A percentile compares a stretch with the other conserved stretches of the same genome.
Evolutionary conservation across 2,113 vertebrate species (phyloP).

Genomic region (Brienomyrus longianalis): DNA sequence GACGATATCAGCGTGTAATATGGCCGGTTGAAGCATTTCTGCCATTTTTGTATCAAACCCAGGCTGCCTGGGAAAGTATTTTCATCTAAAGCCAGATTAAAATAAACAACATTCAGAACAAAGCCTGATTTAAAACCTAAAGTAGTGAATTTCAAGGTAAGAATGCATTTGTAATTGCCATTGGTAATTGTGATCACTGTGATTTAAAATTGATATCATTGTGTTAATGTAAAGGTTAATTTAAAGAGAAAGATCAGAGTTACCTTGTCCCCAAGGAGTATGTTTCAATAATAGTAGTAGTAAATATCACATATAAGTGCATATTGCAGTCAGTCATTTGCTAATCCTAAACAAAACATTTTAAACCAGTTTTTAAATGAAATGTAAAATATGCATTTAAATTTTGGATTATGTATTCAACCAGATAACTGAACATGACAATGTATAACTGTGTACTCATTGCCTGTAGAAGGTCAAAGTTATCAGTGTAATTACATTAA

Average conservation of each 20-base stretch:
- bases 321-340: background rate
- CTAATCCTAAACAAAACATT: background rate
- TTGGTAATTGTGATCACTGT: background rate
- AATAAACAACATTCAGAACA: background rate
- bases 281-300: background rate
- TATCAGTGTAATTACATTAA: background rate
- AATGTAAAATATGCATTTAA: background rate
- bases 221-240: background rate
- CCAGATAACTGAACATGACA: background rate
- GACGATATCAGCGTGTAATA: background rate
- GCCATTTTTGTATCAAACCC: background rate
- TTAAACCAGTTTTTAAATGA: background rate
- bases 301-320: background rate
- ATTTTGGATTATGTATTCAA: background rate
- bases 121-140: background rate
- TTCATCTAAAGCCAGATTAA: background rate
- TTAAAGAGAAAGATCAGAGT: background rate
- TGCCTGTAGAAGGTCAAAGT: background rate
- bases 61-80: background rate
- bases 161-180: background rate
- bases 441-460: background rate
- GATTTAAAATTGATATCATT: background rate
- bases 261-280: background rate
- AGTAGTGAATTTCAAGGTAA: background rate
- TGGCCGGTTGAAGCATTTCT: background rate